phyloP scores from a whole-genome alignment of 2,113 vertebrate genomes.

The Psilopogon haemacephalus region DNA sequence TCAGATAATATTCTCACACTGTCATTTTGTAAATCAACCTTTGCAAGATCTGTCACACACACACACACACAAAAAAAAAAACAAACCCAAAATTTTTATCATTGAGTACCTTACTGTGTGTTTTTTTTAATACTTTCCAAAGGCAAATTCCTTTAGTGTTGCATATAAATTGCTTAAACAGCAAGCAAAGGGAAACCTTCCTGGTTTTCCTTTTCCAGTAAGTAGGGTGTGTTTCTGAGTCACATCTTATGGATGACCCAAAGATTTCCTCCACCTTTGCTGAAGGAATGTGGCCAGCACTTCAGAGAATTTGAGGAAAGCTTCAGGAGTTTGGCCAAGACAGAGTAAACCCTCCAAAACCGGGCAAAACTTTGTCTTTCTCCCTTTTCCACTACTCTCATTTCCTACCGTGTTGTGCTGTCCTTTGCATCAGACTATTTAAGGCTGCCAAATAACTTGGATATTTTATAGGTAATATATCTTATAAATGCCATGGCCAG shows the following conservation, averaged over 20 bases:
- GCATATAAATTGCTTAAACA: conserved; percentile 2
- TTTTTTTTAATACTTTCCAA: conserved; percentile 43
- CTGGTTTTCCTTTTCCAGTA: conserved; percentile 41
- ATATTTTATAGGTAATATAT: conserved; percentile 69
- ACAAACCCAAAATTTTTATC: conserved; percentile 9
- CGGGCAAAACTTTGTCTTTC: conserved; percentile 24
- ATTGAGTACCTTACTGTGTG: not conserved
- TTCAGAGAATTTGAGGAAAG: conserved; percentile 50
- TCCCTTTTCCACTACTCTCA: conserved; percentile 44
- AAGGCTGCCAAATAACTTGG: conserved; percentile 63
- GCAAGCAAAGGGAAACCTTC: conserved; percentile 17
- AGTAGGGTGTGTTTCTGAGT: conserved; percentile 29
- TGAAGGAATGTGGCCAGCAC: conserved; percentile 24
- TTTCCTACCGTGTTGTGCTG: conserved; percentile 56
- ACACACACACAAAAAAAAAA: conserved; percentile 26
- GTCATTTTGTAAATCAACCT: not conserved
- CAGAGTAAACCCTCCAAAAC: conserved; percentile 42
- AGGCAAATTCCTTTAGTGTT: conserved; percentile 17
- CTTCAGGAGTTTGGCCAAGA: conserved; percentile 27
- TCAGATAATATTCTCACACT: not conserved
- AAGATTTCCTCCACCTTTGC: conserved; percentile 44
- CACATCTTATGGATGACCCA: conserved; percentile 32
- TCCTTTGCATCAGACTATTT: conserved; percentile 57
- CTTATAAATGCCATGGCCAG: conserved; percentile 67
- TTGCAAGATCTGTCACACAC: not conserved